phyloP scores from a whole-genome alignment of 2,113 vertebrate genomes.

The Corythornis vintsioides region DNA sequence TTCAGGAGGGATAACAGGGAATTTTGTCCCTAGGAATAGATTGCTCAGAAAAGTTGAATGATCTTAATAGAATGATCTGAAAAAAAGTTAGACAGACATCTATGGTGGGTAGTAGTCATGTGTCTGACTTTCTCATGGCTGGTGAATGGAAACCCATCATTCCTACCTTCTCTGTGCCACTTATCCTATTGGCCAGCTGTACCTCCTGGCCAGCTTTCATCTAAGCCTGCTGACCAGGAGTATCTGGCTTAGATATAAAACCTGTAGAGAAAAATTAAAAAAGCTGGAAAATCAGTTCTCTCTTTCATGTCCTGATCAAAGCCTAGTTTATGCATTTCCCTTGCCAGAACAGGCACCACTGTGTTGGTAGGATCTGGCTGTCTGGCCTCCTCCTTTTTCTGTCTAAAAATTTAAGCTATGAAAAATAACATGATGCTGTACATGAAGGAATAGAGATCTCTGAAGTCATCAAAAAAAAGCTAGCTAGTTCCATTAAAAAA shows the following conservation, averaged over 20 bases:
- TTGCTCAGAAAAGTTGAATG: neutral
- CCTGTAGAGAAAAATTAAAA: neutral
- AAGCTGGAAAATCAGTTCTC: conserved; percentile 8
- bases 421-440: neutral
- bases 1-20: neutral
- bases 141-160: neutral
- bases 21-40: neutral
- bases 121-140: neutral
- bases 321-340: neutral
- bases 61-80: neutral
- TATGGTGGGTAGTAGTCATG: neutral
- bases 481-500: conserved; percentile 7
- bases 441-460: neutral
- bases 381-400: neutral
- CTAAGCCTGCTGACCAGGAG: neutral
- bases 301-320: conserved; percentile 33
- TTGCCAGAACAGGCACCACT: neutral
- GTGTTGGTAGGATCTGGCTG: neutral
- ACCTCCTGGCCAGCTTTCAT: neutral
- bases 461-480: neutral
- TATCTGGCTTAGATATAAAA: neutral
- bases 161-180: neutral
- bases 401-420: neutral
- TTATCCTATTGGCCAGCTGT: neutral
- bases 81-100: neutral